phyloP scores from a whole-genome alignment of 2,797 vertebrate species.

The Valencia hispanica region DNA sequence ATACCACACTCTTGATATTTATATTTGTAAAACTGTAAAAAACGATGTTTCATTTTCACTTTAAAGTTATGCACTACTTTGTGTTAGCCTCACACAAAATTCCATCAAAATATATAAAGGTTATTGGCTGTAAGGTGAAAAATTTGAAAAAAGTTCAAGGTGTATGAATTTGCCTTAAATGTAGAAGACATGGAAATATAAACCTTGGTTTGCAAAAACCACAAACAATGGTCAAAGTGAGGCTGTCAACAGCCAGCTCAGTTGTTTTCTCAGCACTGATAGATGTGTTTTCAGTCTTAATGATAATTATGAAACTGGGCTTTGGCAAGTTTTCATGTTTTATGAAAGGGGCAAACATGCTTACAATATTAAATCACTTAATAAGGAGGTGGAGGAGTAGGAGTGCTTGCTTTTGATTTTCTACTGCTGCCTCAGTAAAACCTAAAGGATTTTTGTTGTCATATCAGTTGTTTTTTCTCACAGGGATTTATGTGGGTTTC shows the following conservation, averaged over 20 bases:
- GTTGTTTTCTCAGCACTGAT: too few species aligned
- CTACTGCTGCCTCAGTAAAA: slow-evolving; percentile 5
- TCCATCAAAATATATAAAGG: neutral
- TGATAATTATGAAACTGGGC: slow-evolving; percentile 2
- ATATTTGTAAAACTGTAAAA: neutral
- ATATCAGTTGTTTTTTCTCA: slow-evolving; percentile 19
- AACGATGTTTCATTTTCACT: neutral
- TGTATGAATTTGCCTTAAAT: slow-evolving; percentile 17
- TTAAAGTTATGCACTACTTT: too few species aligned
- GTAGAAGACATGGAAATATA: slow-evolving; percentile 57
- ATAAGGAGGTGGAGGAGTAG: slow-evolving; percentile 7
- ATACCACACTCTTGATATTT: neutral
- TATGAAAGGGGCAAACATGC: neutral
- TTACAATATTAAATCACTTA: slow-evolving; percentile 14
- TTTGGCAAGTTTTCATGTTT: neutral
- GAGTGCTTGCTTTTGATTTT: slow-evolving; percentile 23
- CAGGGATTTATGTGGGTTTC: slow-evolving; percentile 26
- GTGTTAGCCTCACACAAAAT: neutral
- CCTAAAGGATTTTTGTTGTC: slow-evolving; percentile 18
- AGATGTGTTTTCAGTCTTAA: slow-evolving; percentile 1
- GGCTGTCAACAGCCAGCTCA: too few species aligned
- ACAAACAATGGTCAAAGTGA: too few species aligned
- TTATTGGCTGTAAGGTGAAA: neutral
- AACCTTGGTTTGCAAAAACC: slow-evolving; percentile 4
- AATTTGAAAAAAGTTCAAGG: neutral